These are phyloP conservation scores for Lepisosteus osseus DNA, from an alignment of 2,113 vertebrate genomes.

Conservation along the genomic window DNA sequence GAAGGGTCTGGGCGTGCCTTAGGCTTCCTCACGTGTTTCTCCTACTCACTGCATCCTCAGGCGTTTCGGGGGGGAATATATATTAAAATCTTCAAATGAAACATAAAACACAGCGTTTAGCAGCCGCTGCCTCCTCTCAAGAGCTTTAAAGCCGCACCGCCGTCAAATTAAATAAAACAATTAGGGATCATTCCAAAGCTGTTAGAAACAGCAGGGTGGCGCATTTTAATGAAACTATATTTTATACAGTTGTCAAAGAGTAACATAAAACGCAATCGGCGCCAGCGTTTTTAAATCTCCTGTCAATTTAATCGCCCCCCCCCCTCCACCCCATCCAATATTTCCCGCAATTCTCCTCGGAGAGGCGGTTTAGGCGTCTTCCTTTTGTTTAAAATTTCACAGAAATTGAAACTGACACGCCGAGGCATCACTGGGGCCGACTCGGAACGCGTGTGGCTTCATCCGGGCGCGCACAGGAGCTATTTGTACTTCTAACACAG, in stretches of 20 bases:
- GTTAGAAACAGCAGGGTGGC: neutral
- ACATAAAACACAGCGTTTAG: too few relatives aligned
- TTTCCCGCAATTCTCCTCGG: constrained; percentile 56
- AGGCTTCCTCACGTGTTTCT: too few relatives aligned
- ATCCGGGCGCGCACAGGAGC: constrained; percentile 72
- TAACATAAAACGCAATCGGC: constrained; percentile 60
- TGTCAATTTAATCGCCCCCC: constrained; percentile 52
- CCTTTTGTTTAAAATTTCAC: constrained; percentile 67
- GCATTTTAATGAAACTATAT: neutral
- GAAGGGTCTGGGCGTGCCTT: too few relatives aligned
- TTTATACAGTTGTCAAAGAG: constrained; percentile 45
- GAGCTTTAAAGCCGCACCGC: neutral
- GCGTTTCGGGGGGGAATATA: too few relatives aligned
- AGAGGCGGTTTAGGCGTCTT: constrained; percentile 71
- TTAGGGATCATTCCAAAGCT: neutral
- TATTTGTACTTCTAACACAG: constrained; percentile 76
- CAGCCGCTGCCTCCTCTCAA: neutral
- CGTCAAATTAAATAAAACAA: neutral
- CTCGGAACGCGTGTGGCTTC: constrained; percentile 66
- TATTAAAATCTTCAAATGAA: too few relatives aligned
- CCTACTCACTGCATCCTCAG: too few relatives aligned
- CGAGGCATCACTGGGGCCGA: constrained; percentile 56
- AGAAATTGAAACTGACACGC: constrained; percentile 80
- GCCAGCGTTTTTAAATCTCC: constrained; percentile 44
- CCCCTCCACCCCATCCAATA: constrained; percentile 67